These are phyloP conservation scores for Trichosurus vulpecula DNA, from an alignment of 2,797 vertebrate species.

Conservation along the genomic window DNA sequence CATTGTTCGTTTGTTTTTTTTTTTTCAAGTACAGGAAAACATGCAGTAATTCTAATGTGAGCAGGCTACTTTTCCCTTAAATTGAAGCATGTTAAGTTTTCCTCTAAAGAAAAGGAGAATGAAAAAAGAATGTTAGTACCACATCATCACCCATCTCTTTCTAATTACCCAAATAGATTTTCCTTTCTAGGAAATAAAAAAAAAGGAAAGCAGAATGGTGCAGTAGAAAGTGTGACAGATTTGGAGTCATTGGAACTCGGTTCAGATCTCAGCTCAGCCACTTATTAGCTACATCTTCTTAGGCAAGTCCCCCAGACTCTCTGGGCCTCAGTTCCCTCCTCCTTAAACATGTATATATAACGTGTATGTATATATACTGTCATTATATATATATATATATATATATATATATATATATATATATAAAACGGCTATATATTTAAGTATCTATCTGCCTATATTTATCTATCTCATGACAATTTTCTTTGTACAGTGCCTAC, in stretches of 20 bases:
- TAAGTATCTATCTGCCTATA: no score
- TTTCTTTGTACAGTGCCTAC: no score
- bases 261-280: neutral
- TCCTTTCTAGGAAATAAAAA: neutral
- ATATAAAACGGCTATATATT: no score
- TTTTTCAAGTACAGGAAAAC: neutral
- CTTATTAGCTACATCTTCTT: neutral
- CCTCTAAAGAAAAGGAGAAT: conserved; percentile 11
- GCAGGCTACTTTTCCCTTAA: conserved; percentile 9
- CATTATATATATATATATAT: no score
- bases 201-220: neutral
- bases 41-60: conserved; percentile 4
- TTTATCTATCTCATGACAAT: no score
- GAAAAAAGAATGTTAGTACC: neutral
- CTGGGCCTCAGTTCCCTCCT: neutral
- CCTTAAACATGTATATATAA: neutral
- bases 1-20: neutral
- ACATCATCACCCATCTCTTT: neutral
- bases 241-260: neutral
- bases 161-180: neutral
- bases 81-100: neutral
- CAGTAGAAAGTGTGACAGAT: neutral
- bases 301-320: neutral
- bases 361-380: no score
- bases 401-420: no score